Conservation (phyloP, 2,888 invertebrate species). For the Xanthia togata region DNA sequence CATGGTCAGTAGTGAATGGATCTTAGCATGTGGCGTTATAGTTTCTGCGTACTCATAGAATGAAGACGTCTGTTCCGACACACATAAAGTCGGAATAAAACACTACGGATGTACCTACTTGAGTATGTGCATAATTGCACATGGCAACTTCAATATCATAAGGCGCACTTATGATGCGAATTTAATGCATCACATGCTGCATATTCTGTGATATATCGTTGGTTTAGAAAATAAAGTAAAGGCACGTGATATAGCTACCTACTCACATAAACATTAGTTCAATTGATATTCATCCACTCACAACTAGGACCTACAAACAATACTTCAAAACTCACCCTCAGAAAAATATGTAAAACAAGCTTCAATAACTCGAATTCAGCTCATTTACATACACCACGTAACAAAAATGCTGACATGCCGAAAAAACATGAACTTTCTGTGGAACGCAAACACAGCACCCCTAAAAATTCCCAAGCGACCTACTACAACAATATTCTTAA, state of each 20-base stretch:
- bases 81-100: too few species aligned
- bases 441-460: slow-evolving; percentile 68
- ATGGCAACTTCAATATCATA: slow-evolving; percentile 1
- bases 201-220: not conserved
- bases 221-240: not conserved
- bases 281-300: not conserved
- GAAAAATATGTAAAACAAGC: slow-evolving; percentile 33
- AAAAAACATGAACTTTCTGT: slow-evolving; percentile 60
- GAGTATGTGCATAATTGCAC: not conserved
- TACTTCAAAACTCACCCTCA: slow-evolving; percentile 16
- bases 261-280: not conserved
- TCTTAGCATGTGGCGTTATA: not conserved
- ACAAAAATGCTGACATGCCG: slow-evolving; percentile 49
- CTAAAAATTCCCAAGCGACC: slow-evolving; percentile 65
- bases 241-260: not conserved
- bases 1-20: too few species aligned
- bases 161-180: not conserved
- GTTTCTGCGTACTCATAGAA: not conserved
- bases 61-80: too few species aligned
- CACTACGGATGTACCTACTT: not conserved
- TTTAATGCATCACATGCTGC: not conserved
- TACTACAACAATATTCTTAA: slow-evolving; percentile 68
- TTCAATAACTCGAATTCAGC: slow-evolving; percentile 24
- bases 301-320: not conserved
- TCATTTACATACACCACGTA: slow-evolving; percentile 52